A percentile compares a stretch with the other conserved stretches of the same genome.
Evolutionary conservation across 1,140 invertebrate genomes (phyloP).

Genomic region (Lethrus apterus): DNA sequence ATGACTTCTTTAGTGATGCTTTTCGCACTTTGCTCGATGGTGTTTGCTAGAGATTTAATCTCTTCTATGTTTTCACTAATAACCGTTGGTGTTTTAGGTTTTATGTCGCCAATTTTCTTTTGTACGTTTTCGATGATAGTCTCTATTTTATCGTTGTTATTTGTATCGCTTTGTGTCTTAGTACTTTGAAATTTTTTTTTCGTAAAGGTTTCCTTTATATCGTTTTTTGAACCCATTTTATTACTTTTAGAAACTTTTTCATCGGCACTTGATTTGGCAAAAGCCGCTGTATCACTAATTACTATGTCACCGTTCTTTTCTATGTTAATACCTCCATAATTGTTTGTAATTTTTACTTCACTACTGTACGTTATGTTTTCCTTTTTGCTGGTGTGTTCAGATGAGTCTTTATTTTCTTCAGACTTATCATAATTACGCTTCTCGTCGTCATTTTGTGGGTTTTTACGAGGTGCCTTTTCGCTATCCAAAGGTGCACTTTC

Average conservation of each 20-base stretch:
- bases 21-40: conserved; percentile 20
- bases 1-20: conserved; percentile 20
- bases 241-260: conserved; percentile 2
- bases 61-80: conserved; percentile 23
- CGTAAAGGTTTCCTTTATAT: conserved; percentile 14
- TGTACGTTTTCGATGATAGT: background rate
- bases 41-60: conserved; percentile 20
- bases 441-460: background rate
- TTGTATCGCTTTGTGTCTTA: conserved; percentile 1
- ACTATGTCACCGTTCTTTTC: conserved; percentile 16
- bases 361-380: conserved; percentile 12
- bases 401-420: too few relatives aligned
- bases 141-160: conserved; percentile 8
- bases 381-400: too few relatives aligned
- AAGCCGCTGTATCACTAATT: conserved; percentile 4
- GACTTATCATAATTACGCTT: background rate
- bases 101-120: background rate
- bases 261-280: conserved; percentile 12
- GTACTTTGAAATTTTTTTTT: background rate
- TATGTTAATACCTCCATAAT: conserved; percentile 14
- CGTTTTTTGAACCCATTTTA: conserved; percentile 7
- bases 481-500: conserved; percentile 22
- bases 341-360: conserved; percentile 19
- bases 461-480: conserved; percentile 13
- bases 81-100: background rate